phyloP scores from a whole-genome alignment of 2,888 invertebrate species.

The Julus scandinavius region DNA sequence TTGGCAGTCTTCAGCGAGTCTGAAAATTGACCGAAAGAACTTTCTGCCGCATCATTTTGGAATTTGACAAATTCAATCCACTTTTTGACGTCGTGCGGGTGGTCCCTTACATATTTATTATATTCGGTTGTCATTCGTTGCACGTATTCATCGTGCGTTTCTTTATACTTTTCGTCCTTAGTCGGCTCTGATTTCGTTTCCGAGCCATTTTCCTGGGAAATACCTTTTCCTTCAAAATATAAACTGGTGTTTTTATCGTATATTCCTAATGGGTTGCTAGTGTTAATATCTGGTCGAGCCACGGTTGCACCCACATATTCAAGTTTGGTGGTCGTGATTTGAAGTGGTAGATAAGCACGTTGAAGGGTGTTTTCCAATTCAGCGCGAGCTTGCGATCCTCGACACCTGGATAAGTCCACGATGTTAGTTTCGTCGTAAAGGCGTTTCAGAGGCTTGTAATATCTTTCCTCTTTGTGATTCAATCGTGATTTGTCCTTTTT shows the following conservation, averaged over 20 bases:
- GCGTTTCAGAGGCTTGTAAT: background rate
- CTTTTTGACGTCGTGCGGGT: conserved; percentile 64
- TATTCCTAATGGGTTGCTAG: conserved; percentile 58
- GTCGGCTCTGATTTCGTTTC: background rate
- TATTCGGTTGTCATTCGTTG: conserved; percentile 59
- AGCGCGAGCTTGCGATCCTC: background rate
- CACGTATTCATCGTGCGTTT: conserved; percentile 53
- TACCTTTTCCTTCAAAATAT: conserved; percentile 62
- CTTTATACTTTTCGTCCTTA: background rate
- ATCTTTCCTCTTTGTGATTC: background rate
- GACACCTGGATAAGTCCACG: conserved; percentile 44
- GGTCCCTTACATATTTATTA: conserved; percentile 64
- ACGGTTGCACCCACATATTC: background rate
- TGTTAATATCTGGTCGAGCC: background rate
- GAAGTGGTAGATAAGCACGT: conserved; percentile 28
- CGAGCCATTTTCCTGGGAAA: background rate
- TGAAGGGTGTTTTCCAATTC: background rate
- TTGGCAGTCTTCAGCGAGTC: conserved; percentile 39
- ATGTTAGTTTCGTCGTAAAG: conserved; percentile 40
- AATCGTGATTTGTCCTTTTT: conserved; percentile 58
- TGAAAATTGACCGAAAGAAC: background rate
- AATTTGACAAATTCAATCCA: conserved; percentile 68
- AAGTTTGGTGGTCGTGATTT: background rate
- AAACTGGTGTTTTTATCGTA: conserved; percentile 62
- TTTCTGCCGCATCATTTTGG: conserved; percentile 63